A percentile compares a stretch with the other conserved stretches of the same genome.
These are phyloP conservation scores for Centropus unirufus DNA, from an alignment of 2,113 vertebrate genomes.

Conservation along the genomic window DNA sequence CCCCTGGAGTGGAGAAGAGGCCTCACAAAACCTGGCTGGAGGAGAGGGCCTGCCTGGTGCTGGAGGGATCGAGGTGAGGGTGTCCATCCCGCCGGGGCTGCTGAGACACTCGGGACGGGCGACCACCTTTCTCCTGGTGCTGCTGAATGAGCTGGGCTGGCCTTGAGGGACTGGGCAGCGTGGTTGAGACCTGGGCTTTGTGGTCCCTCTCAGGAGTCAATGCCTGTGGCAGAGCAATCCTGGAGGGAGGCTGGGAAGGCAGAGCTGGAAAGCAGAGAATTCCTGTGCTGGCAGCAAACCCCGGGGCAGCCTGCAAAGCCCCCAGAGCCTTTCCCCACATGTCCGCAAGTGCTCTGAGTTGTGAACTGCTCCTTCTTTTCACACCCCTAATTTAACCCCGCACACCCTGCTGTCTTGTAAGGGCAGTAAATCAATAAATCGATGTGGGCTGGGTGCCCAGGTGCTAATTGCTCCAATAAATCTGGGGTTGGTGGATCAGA, in stretches of 20 bases:
- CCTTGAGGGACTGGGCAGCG: rapidly evolving
- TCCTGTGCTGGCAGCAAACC: background rate
- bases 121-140: rapidly evolving
- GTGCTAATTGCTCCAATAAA: background rate
- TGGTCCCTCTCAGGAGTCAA: rapidly evolving
- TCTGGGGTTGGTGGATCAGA: background rate
- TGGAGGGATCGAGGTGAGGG: rapidly evolving
- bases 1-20: too few species aligned
- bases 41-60: background rate
- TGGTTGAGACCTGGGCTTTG: background rate
- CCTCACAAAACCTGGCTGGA: rapidly evolving
- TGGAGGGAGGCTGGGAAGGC: background rate
- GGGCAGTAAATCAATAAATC: rapidly evolving
- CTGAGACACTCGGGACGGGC: rapidly evolving
- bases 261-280: background rate
- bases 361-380: background rate
- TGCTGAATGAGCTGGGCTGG: background rate
- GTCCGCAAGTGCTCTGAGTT: background rate
- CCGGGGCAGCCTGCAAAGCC: background rate
- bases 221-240: background rate
- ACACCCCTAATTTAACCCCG: background rate
- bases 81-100: background rate
- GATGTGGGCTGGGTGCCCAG: rapidly evolving
- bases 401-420: background rate
- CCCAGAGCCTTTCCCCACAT: rapidly evolving